These are phyloP conservation scores for Bombylius discolor DNA, from an alignment of 2,888 invertebrate species.

Conservation along the genomic window DNA sequence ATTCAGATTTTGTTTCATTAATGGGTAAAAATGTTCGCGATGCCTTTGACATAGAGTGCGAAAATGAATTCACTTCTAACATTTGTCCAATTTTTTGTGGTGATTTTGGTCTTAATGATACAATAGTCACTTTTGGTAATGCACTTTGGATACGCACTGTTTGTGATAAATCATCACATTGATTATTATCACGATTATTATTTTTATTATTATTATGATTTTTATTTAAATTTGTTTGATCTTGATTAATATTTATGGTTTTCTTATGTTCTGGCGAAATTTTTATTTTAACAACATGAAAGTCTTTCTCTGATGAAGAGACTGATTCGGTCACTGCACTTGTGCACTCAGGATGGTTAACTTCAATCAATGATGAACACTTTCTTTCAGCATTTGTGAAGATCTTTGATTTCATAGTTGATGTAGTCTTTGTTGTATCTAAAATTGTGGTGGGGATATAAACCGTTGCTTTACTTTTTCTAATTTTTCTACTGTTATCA, in stretches of 20 bases:
- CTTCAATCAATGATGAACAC: constrained; percentile 11
- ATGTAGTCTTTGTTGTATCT: background rate
- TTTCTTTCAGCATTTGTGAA: constrained; percentile 4
- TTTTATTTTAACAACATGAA: constrained; percentile 33
- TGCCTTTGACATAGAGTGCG: no score
- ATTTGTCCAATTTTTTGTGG: background rate
- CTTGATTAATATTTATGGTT: background rate
- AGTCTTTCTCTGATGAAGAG: constrained; percentile 17
- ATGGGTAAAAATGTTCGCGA: no score
- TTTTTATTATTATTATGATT: no score
- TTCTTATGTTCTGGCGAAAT: constrained; percentile 22
- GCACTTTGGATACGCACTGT: constrained; percentile 1
- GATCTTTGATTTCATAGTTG: constrained; percentile 1
- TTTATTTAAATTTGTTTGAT: background rate
- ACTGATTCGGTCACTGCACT: constrained; percentile 30
- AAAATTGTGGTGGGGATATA: constrained; percentile 11
- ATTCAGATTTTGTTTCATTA: no score
- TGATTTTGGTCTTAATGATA: constrained; percentile 3
- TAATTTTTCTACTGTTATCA: constrained; percentile 1
- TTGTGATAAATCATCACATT: background rate
- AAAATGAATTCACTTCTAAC: background rate
- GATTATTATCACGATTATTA: no score
- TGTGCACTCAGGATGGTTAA: constrained; percentile 24
- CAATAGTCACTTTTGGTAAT: constrained; percentile 10
- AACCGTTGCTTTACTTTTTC: constrained; percentile 13